These are phyloP conservation scores for Athene cunicularia DNA, from an alignment of 2,113 vertebrate species.

Conservation along the genomic window DNA sequence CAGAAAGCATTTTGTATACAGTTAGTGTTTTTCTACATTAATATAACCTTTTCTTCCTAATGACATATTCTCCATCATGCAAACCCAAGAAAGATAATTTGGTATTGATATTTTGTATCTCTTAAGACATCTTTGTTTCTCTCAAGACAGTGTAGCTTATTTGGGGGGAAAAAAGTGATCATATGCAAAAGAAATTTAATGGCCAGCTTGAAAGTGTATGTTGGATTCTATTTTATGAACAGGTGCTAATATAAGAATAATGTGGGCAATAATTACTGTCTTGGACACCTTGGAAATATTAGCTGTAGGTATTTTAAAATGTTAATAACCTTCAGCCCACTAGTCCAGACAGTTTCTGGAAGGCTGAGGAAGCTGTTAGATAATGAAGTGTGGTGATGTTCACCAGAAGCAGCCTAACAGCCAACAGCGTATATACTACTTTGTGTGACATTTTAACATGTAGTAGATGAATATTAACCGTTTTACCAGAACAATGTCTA, in stretches of 20 bases:
- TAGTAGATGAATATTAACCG: neutral
- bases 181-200: neutral
- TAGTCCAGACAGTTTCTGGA: neutral
- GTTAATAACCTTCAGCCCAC: constrained; percentile 26
- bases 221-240: neutral
- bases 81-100: neutral
- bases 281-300: neutral
- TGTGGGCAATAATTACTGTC: neutral
- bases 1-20: neutral
- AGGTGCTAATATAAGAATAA: neutral
- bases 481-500: neutral
- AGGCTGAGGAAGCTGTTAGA: constrained; percentile 9
- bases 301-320: constrained; percentile 6
- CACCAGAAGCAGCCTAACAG: neutral
- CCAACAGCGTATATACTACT: neutral
- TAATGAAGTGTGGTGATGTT: neutral
- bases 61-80: neutral
- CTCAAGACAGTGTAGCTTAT: neutral
- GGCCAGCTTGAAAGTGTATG: neutral
- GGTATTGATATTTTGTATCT: neutral
- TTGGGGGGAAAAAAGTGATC: neutral
- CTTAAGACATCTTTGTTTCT: neutral
- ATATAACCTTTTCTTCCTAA: neutral
- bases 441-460: neutral
- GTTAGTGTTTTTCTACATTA: neutral